Evolutionary conservation across 2,888 invertebrate genomes (phyloP).

Genomic region (Amaurobius ferox): DNA sequence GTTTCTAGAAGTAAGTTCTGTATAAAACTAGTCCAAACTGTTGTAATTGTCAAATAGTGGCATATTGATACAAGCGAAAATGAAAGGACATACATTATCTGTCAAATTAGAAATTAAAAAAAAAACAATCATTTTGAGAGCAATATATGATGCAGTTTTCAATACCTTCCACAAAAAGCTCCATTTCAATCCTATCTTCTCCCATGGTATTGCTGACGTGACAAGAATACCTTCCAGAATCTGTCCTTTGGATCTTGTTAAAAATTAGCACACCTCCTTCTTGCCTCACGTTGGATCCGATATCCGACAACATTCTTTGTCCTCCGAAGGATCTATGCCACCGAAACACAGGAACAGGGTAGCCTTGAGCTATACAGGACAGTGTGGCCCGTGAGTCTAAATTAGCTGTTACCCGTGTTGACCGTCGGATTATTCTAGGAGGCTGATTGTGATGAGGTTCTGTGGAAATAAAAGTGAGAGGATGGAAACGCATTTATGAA

Average conservation of each 20-base stretch:
- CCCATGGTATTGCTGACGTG: slow-evolving; percentile 77
- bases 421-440: slow-evolving; percentile 71
- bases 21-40: no score
- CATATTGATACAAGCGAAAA: no score
- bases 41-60: no score
- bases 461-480: slow-evolving; percentile 25
- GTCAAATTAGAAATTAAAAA: no score
- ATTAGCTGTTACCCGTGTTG: slow-evolving; percentile 44
- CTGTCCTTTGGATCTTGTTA: slow-evolving; percentile 74
- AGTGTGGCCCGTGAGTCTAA: slow-evolving; percentile 80
- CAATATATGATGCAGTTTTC: no score
- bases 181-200: slow-evolving; percentile 75
- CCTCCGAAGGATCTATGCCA: slow-evolving; percentile 75
- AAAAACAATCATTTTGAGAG: no score
- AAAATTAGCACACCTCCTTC: slow-evolving; percentile 77
- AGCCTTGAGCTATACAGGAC: slow-evolving; percentile 84
- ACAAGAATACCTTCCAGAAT: slow-evolving; percentile 77
- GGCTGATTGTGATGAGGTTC: slow-evolving; percentile 73
- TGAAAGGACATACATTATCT: no score
- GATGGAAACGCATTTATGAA: no score
- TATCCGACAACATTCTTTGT: slow-evolving; percentile 75
- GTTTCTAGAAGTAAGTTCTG: no score
- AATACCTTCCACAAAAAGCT: slow-evolving; percentile 77
- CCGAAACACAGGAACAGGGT: slow-evolving; percentile 86
- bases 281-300: slow-evolving; percentile 72